Conservation (phyloP, 2,888 invertebrate species). For the Melinaea marsaeus region DNA sequence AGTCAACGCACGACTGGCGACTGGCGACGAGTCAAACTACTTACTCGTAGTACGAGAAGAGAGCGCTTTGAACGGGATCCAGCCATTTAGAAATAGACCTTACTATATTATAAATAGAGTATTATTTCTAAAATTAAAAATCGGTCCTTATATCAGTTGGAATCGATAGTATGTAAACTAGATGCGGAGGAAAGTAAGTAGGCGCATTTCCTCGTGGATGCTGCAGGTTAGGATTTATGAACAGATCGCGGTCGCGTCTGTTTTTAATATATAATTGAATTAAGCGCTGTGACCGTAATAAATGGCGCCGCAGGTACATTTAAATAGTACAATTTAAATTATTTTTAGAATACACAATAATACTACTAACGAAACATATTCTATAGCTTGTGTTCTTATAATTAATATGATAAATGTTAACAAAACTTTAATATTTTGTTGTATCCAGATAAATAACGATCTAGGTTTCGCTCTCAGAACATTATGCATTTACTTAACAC, state of each 20-base stretch:
- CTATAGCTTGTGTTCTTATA: too few relatives aligned
- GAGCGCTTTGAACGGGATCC: conserved; percentile 16
- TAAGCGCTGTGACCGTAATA: too few relatives aligned
- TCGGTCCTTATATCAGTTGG: conserved; percentile 45
- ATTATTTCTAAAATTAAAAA: conserved; percentile 22
- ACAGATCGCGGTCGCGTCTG: conserved; percentile 54
- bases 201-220: conserved; percentile 68
- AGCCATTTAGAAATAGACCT: conserved; percentile 37
- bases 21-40: conserved; percentile 42
- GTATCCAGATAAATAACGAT: too few relatives aligned
- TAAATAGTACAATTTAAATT: too few relatives aligned
- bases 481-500: too few relatives aligned
- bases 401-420: too few relatives aligned
- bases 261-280: neutral
- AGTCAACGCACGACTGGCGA: conserved; percentile 58
- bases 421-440: too few relatives aligned
- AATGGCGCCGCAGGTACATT: too few relatives aligned
- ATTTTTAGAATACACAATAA: too few relatives aligned
- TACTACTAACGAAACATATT: too few relatives aligned
- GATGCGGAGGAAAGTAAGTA: conserved; percentile 72
- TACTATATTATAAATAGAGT: conserved; percentile 31
- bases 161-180: conserved; percentile 47
- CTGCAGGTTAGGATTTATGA: conserved; percentile 52
- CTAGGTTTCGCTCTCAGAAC: too few relatives aligned
- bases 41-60: conserved; percentile 19